A percentile compares a stretch with the other conserved stretches of the same genome.
These are phyloP conservation scores for Aplysia californica DNA, from an alignment of 1,140 invertebrate genomes.

Conservation along the genomic window DNA sequence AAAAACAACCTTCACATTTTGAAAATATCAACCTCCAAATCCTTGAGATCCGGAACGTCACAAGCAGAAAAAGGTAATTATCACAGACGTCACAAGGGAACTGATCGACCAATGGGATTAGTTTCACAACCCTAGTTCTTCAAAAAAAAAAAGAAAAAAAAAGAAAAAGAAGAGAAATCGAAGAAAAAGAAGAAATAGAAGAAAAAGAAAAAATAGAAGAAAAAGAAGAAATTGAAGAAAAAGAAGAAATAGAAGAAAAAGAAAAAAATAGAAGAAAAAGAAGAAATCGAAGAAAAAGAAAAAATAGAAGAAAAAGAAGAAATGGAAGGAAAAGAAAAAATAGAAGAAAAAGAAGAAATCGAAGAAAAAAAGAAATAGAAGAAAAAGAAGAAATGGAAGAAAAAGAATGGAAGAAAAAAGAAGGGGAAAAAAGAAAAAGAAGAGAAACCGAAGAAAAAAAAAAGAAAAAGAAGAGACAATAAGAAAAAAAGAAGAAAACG, in stretches of 20 bases:
- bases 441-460: not conserved
- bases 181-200: too few species aligned
- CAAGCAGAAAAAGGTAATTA: too few species aligned
- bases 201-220: not conserved
- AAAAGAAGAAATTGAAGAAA: not conserved
- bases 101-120: too few species aligned
- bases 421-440: constrained; percentile 5
- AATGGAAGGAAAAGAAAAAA: not conserved
- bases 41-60: too few species aligned
- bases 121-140: too few species aligned
- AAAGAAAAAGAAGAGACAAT: not conserved
- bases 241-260: not conserved
- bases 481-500: constrained; percentile 8
- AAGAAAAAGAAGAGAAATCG: too few species aligned
- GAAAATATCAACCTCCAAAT: too few species aligned
- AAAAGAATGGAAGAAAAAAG: not conserved
- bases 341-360: not conserved
- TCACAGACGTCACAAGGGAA: too few species aligned
- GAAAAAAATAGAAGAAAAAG: too few species aligned
- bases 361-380: not conserved
- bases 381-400: constrained; percentile 1
- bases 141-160: too few species aligned
- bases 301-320: not conserved
- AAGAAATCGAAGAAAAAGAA: too few species aligned
- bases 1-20: too few species aligned